Evolutionary conservation across 2,797 vertebrate genomes (phyloP).

Genomic region (Propithecus deckenii): DNA sequence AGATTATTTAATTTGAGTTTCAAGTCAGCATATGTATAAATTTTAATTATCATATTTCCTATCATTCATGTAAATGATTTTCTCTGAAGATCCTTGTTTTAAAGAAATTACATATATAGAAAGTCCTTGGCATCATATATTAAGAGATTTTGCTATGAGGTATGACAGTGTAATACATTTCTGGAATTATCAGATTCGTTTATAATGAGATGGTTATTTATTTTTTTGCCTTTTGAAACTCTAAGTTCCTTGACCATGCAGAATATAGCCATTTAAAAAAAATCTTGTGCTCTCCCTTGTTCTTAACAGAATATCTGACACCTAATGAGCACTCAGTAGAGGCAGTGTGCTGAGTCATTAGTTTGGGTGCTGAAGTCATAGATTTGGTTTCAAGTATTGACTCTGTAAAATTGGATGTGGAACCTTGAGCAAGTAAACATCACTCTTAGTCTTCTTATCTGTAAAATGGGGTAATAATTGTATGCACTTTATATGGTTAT

Average conservation of each 20-base stretch:
- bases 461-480: neutral
- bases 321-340: neutral
- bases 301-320: neutral
- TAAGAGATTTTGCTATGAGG: neutral
- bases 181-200: neutral
- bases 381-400: neutral
- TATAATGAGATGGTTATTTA: neutral
- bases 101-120: neutral
- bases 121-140: neutral
- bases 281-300: neutral
- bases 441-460: neutral
- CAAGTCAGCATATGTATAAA: neutral
- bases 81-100: neutral
- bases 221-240: neutral
- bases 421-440: neutral
- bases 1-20: neutral
- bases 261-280: neutral
- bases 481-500: neutral
- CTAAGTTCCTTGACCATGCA: neutral
- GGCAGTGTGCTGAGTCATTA: neutral
- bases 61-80: neutral
- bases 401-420: neutral
- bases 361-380: neutral
- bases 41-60: neutral
- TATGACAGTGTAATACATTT: neutral